Conservation (phyloP, 2,888 invertebrate species). For the Erebia ligea region DNA sequence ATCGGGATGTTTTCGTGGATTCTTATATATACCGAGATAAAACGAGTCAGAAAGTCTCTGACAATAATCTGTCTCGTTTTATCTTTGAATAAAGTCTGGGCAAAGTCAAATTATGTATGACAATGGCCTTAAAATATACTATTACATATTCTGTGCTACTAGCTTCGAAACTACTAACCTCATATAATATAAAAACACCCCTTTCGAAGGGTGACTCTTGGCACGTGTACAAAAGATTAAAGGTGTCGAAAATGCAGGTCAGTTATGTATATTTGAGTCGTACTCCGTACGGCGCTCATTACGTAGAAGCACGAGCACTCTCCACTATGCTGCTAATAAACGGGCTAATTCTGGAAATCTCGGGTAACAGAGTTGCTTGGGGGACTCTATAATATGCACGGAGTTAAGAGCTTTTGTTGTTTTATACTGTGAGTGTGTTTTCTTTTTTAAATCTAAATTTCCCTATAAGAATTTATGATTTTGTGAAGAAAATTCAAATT, state of each 20-base stretch:
- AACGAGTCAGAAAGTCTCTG: no score
- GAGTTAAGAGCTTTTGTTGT: slow-evolving; percentile 1
- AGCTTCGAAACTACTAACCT: no score
- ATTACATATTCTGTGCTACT: no score
- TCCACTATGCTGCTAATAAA: slow-evolving; percentile 36
- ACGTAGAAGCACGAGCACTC: slow-evolving; percentile 32
- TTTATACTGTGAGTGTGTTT: neutral
- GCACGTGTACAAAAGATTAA: slow-evolving; percentile 17
- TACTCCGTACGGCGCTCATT: slow-evolving; percentile 32
- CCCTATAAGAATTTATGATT: neutral
- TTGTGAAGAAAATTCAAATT: neutral
- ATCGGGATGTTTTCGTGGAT: no score
- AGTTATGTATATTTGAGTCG: slow-evolving; percentile 30
- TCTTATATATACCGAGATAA: no score
- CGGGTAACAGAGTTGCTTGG: slow-evolving; percentile 8
- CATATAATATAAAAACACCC: no score
- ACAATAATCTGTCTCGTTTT: no score
- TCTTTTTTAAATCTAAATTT: slow-evolving; percentile 2
- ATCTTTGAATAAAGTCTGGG: no score
- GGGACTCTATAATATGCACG: slow-evolving; percentile 8
- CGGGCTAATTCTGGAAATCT: slow-evolving; percentile 33
- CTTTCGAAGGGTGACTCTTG: neutral
- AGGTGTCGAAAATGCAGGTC: slow-evolving; percentile 35
- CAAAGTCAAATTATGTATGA: no score
- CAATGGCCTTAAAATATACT: no score